Evolutionary conservation across 1,140 invertebrate genomes (phyloP).

Genomic region (Phymastichus coffea): DNA sequence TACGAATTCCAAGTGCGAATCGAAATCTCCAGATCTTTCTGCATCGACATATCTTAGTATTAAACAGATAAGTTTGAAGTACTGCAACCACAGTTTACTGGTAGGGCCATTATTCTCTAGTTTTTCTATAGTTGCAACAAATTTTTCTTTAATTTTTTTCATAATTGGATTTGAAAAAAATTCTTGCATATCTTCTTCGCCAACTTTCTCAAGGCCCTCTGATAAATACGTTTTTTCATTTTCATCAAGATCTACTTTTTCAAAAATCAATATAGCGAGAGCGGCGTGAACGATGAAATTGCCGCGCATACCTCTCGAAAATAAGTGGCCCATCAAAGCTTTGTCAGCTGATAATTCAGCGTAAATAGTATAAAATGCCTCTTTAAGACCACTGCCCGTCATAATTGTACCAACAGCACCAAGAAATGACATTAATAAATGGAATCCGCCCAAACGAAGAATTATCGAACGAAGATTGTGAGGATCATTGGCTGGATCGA

Average conservation of each 20-base stretch:
- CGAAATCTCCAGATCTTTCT: constrained; percentile 28
- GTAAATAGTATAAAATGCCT: constrained; percentile 39
- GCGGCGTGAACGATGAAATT: constrained; percentile 35
- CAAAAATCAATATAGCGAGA: neutral
- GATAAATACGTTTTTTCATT: neutral
- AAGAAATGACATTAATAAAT: constrained; percentile 48
- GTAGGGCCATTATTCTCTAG: neutral
- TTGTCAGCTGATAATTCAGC: constrained; percentile 40
- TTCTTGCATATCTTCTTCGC: neutral
- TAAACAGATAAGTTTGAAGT: constrained; percentile 30
- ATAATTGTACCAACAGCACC: constrained; percentile 47
- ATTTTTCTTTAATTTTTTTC: neutral
- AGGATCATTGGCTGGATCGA: constrained; percentile 15
- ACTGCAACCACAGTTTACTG: constrained; percentile 14
- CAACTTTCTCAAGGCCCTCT: neutral
- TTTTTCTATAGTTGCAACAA: neutral
- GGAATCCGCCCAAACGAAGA: constrained; percentile 39
- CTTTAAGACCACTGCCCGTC: constrained; percentile 45
- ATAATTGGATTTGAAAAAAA: neutral
- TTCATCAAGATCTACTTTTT: neutral
- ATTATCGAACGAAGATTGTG: constrained; percentile 21
- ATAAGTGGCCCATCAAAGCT: constrained; percentile 49
- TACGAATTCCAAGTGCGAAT: constrained; percentile 17
- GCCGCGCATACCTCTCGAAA: constrained; percentile 46
- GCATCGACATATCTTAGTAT: constrained; percentile 27